Base-by-base conservation (phyloP, 2,888 invertebrate species). In the Sesamia inferens region DNA sequence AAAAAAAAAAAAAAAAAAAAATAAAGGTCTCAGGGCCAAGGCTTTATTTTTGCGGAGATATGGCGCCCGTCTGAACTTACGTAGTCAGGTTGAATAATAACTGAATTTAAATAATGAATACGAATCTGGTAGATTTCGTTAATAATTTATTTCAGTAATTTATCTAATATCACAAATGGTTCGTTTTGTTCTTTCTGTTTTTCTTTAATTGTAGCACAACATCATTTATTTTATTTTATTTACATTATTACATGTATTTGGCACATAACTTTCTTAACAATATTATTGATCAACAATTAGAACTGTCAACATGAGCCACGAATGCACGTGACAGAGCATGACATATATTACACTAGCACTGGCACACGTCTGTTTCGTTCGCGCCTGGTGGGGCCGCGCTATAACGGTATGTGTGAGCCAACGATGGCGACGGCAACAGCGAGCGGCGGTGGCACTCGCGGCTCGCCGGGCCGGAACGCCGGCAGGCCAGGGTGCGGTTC, bases 101-200 rank as follows among this genome's bases (percentile, higher is more conserved):
- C n/a, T n/a, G n/a, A n/a, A n/a, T n/a, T n/a, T 5, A 69, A 69
- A 57, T 61, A 22, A 73, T 48, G 48, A 42, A 75, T n/a, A 13
- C 7, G 10, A 24, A 7, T 51, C 0, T 51, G n/a, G 6, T 71
- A 61, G 3, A 71, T 72, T 74, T 65, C 51, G 62, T 79, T 72
- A 74, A 58, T 69, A n/a, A 83, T 81, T 76, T 68, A 79, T 67
- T 81, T 79, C 77, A 69, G n/a, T 72, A 70, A n/a, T 62, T 78
- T 84, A 81, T 76, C 83, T 89, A 90, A 84, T 89, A 89, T 90
- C 91, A 90, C 90, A 90, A 88, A 84, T 76, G 84, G 85, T 88
- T 88, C 86, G 79, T 77, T 76, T 39, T 58, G 16, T 42, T 64
- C 59, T 69, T 62, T 31, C 31, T 19, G 10, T 54, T 58, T 31